Percentiles rank a stretch among this genome's conserved stretches.
Evolutionary conservation across 1,140 invertebrate genomes (phyloP).

Genomic region (Leptopilina clavipes): DNA sequence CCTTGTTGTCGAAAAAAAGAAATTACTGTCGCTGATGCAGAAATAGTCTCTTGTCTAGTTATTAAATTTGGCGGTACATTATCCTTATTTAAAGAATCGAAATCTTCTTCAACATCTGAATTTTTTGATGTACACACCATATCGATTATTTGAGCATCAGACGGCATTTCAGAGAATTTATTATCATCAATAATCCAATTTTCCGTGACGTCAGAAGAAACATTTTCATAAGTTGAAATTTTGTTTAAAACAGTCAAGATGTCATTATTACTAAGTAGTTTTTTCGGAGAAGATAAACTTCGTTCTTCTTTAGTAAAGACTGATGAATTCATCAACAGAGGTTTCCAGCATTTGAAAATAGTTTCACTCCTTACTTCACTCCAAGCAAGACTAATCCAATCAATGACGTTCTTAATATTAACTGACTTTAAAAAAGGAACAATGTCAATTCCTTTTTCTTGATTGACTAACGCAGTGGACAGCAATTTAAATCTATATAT

Average conservation of each 20-base stretch:
- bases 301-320: not conserved
- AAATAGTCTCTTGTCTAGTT: too few species aligned
- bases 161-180: not conserved
- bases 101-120: too few species aligned
- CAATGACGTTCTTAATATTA: not conserved
- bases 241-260: too few species aligned
- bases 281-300: not conserved
- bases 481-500: not conserved
- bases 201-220: too few species aligned
- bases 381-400: not conserved
- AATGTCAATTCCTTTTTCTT: not conserved
- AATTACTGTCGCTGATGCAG: too few species aligned
- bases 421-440: not conserved
- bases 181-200: not conserved
- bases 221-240: too few species aligned
- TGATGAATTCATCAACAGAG: too few species aligned
- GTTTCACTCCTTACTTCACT: not conserved
- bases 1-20: too few species aligned
- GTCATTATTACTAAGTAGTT: not conserved
- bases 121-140: not conserved
- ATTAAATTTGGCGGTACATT: too few species aligned
- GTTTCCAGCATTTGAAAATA: constrained; percentile 1
- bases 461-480: not conserved
- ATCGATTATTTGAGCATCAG: not conserved
- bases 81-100: too few species aligned